Evolutionary conservation across 2,113 vertebrate species (phyloP), one percentile per base, ranked within the genome.

Genomic region (Poeciliopsis prolifica): DNA sequence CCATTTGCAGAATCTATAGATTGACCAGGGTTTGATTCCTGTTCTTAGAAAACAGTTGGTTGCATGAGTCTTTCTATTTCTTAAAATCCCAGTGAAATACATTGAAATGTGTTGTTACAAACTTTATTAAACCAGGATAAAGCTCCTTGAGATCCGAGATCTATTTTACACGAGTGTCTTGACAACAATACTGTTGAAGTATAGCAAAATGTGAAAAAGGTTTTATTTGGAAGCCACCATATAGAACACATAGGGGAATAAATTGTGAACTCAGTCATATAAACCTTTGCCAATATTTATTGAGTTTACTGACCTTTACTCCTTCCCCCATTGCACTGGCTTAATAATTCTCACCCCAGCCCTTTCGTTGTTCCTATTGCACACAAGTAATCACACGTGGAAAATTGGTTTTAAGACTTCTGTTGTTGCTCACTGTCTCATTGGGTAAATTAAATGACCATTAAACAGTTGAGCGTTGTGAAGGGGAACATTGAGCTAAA

Each of bases 331-430:
- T 2, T 7, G 62, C 58, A 24, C 61, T 80, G 68, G 65, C 75
- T 85, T 80, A 81, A 85, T 80, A 70, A 80, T 82, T 33, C 33
- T 77, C 64, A 78, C 51, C 81, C 44, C 67, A 5, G 31, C 29
- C 17, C 26, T 10, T 31, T 19, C 48, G 60, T 64, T 81, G 51
- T 74, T 73, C 63, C 30, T 60, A 80, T 83, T 62, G 62, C 62
- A 35, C 79, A 68, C 26, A 14, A 84, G 77, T 81, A 84, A 85
- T 88, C 81, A 83, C 77, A 80, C 44, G 62, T 73, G 74, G 72
- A n/a, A 79, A 86, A 87, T 85, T 68, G 76, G 75, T 77, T 85
- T 79, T 67, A 29, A 72, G 83, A 79, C 69, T 84, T 88, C 71
- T 78, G 51, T 80, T 78, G 44, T 42, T 31, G 69, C 73, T 73